Conservation (phyloP, 2,797 vertebrate species). For the Lacerta bilineata region DNA sequence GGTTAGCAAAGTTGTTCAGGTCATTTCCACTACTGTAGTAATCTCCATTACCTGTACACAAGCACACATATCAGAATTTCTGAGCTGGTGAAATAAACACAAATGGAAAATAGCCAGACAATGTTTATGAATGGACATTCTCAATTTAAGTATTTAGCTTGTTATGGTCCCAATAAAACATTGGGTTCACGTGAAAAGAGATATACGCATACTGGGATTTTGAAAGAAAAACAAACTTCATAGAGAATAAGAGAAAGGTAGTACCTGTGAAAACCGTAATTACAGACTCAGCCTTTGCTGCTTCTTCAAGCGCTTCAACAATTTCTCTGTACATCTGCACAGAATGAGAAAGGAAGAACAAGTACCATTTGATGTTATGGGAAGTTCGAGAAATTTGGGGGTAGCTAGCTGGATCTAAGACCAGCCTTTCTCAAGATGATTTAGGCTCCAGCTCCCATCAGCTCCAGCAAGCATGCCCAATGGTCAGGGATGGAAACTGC, state of each 20-base stretch:
- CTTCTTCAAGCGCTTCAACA: conserved; percentile 85
- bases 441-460: too few species aligned
- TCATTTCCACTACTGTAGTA: conserved; percentile 96
- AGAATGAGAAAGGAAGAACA: conserved; percentile 32
- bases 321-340: conserved; percentile 91
- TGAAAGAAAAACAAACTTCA: conserved; percentile 17
- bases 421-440: too few species aligned
- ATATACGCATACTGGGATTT: background rate
- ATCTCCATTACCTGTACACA: conserved; percentile 87
- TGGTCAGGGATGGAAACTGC: too few species aligned
- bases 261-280: conserved; percentile 92
- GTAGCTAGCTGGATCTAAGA: background rate
- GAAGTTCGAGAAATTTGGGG: background rate
- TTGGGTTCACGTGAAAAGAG: background rate
- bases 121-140: background rate
- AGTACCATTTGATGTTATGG: background rate
- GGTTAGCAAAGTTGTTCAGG: conserved; percentile 85
- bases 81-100: conserved; percentile 15
- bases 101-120: conserved; percentile 33
- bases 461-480: too few species aligned
- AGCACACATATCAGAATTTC: conserved; percentile 23
- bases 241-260: background rate
- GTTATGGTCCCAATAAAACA: background rate
- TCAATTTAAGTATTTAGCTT: background rate
- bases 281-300: conserved; percentile 85